Evolutionary conservation across 2,797 vertebrate genomes (phyloP).

Genomic region (Ptychobarbus kaznakovi): DNA sequence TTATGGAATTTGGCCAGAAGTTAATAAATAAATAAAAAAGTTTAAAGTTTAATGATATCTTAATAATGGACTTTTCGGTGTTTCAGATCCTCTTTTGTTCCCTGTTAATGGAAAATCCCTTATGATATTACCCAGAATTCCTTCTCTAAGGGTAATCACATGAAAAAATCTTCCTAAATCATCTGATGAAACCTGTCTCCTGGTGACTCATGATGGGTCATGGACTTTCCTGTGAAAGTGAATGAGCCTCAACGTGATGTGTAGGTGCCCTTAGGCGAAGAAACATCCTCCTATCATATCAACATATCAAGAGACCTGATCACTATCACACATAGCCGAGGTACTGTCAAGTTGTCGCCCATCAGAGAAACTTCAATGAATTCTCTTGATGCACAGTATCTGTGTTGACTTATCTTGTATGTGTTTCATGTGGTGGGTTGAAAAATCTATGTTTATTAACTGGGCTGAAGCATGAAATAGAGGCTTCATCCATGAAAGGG

Average conservation of each 20-base stretch:
- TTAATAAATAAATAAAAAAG: too few relatives aligned
- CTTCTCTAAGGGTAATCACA: neutral
- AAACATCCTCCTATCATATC: slow-evolving; percentile 3
- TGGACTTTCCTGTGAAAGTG: slow-evolving; percentile 47
- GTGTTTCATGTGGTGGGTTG: neutral
- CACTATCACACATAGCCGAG: slow-evolving; percentile 8
- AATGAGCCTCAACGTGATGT: neutral
- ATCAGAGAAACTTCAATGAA: neutral
- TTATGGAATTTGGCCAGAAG: neutral
- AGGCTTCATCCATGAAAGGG: neutral
- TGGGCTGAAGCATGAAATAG: neutral
- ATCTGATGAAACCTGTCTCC: slow-evolving; percentile 26
- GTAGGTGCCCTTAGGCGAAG: neutral
- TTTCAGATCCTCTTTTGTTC: neutral
- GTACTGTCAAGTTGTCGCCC: neutral
- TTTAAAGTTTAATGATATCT: neutral
- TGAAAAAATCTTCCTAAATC: neutral
- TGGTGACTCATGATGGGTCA: slow-evolving; percentile 48
- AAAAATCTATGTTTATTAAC: neutral
- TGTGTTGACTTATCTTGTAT: neutral
- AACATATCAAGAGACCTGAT: neutral
- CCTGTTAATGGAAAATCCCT: neutral
- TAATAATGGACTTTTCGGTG: neutral
- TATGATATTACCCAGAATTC: neutral
- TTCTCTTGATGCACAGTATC: neutral